A percentile compares a stretch with the other conserved stretches of the same genome.
These are phyloP conservation scores for Gorilla gorilla DNA, from an alignment of 2,113 vertebrate genomes.

Conservation along the genomic window DNA sequence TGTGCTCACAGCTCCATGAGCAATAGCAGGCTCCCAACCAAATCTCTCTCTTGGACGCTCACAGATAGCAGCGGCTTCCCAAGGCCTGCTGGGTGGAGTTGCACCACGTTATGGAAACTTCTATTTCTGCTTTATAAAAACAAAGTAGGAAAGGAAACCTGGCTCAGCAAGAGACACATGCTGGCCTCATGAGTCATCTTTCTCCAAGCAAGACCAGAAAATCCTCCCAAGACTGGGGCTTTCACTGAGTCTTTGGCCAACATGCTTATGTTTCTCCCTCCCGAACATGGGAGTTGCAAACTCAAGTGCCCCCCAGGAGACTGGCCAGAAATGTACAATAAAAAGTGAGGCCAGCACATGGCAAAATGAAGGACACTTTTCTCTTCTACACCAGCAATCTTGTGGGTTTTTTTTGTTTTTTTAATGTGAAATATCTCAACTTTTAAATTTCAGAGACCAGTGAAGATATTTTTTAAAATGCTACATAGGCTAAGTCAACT, in stretches of 20 bases:
- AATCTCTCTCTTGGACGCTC: not conserved
- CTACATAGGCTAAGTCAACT: rapidly evolving
- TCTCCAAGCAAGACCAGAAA: not conserved
- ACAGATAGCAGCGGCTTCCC: not conserved
- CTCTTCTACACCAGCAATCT: not conserved
- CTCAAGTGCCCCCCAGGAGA: not conserved
- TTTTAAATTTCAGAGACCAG: not conserved
- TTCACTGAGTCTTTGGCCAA: not conserved
- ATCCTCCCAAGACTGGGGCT: not conserved
- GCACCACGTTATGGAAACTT: conserved; percentile 50
- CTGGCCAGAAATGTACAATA: not conserved
- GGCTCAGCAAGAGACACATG: not conserved
- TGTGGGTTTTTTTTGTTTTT: rapidly evolving
- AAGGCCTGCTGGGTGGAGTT: not conserved
- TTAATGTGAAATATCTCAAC: not conserved
- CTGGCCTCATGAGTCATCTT: conserved; percentile 28
- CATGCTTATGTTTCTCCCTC: no score
- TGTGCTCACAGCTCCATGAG: not conserved
- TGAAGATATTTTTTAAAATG: not conserved
- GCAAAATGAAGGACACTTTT: not conserved
- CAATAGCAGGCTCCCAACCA: not conserved
- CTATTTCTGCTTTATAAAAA: conserved; percentile 63
- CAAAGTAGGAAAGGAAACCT: conserved; percentile 36
- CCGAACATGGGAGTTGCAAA: rapidly evolving
- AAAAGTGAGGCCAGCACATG: not conserved